phyloP scores from a whole-genome alignment of 1,140 invertebrate species.

The Geopemphigus sp. region DNA sequence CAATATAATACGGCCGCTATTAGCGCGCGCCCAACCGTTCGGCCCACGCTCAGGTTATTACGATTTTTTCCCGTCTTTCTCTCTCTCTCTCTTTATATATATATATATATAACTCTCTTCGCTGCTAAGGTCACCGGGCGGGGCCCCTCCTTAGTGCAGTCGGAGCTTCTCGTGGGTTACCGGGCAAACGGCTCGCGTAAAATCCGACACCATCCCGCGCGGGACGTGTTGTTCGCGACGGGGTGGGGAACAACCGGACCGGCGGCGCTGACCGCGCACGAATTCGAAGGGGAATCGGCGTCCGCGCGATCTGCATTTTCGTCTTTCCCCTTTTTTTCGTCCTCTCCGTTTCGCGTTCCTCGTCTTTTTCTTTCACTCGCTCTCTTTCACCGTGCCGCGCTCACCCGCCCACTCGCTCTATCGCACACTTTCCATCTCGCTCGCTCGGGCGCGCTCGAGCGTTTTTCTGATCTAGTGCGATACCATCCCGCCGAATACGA shows the following conservation, averaged over 20 bases:
- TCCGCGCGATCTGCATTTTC: neutral
- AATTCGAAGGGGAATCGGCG: constrained; percentile 28
- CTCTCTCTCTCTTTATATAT: too few species aligned
- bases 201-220: constrained; percentile 21
- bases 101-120: too few species aligned
- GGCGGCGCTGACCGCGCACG: neutral
- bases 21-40: constrained; percentile 21
- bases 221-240: neutral
- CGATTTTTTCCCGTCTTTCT: constrained; percentile 13
- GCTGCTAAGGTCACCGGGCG: constrained; percentile 11
- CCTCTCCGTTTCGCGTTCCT: neutral
- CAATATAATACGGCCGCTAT: neutral
- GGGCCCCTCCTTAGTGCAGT: neutral
- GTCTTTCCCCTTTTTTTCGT: constrained; percentile 33
- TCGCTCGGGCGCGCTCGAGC: neutral
- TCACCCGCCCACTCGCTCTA: neutral
- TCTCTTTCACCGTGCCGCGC: too few species aligned
- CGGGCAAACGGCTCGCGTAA: constrained; percentile 21
- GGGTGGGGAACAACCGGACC: neutral
- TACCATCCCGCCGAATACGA: neutral
- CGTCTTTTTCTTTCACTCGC: neutral
- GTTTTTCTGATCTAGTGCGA: constrained; percentile 13
- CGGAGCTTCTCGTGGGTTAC: neutral
- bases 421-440: neutral
- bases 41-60: constrained; percentile 45